Evolutionary conservation across 2,888 invertebrate species (phyloP), one percentile per base, ranked within the genome.

Genomic region (Chouioia cunea): DNA sequence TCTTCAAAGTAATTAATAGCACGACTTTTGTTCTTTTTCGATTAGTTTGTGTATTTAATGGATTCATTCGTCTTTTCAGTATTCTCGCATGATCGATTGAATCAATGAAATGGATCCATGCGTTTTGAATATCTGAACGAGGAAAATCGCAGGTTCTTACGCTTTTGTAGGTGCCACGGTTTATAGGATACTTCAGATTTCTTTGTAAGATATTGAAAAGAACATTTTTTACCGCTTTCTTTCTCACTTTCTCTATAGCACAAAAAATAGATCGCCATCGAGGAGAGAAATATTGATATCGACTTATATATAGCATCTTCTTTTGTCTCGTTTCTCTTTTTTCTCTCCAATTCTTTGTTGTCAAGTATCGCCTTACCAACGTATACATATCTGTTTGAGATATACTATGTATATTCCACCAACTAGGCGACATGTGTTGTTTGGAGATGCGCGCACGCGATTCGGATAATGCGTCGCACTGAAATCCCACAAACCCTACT

Each of bases 1-100:
- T 12, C 66, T 52, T 50, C 63, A 63, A 65, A 4, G 69, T 78
- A 80, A 81, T 79, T 80, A 80, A 78, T 79, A 78, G 74, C 74
- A 74, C 74, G 76, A 77, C 74, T 68, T 59, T 59, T n/a, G 23
- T 20, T 22, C 8, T 46, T 23, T 12, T n/a, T 44, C 14, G n/a
- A n/a, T n/a, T n/a, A n/a, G n/a, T 12, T 44, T 48, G 48, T 48
- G n/a, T 48, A 8, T 48, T n/a, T n/a, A n/a, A n/a, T n/a, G n/a
- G n/a, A n/a, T n/a, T 48, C 36, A 36, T 36, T 48, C 18, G 8
- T 16, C n/a, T 48, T 48, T n/a, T 6, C n/a, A 48, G 8, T 16
- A 6, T 18, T 48, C 18, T 48, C 18, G 8, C 48, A n/a, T 80
- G 79, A 81, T 81, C 75, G 79, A 77, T 80, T 23, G 48, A 48